A percentile compares a stretch with the other conserved stretches of the same genome.
These are phyloP conservation scores for Brotula barbata DNA, from an alignment of 2,797 vertebrate species.

Conservation along the genomic window DNA sequence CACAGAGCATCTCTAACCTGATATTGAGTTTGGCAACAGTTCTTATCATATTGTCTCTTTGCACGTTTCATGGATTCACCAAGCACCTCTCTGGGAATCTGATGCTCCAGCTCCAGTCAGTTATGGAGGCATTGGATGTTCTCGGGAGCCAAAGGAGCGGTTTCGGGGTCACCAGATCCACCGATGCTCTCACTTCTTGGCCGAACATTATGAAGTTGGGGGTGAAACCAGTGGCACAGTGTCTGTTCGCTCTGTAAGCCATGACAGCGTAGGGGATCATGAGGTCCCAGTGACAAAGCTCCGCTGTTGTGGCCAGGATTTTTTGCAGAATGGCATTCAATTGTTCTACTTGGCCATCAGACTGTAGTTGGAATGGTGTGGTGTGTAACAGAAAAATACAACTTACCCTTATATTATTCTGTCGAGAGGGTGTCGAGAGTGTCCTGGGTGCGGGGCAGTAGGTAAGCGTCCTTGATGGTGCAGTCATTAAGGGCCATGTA, in stretches of 20 bases:
- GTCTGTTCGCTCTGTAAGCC: conserved; percentile 29
- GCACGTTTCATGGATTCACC: background rate
- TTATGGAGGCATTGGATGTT: background rate
- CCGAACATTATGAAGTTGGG: conserved; percentile 37
- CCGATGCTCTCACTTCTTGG: conserved; percentile 16
- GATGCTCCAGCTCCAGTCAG: too few species aligned
- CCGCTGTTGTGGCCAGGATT: too few species aligned
- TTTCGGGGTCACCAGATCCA: conserved; percentile 22
- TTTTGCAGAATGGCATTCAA: too few species aligned
- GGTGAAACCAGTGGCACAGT: conserved; percentile 21
- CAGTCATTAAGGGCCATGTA: conserved; percentile 17
- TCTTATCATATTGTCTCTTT: background rate
- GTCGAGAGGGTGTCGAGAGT: conserved; percentile 36
- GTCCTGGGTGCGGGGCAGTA: conserved; percentile 30
- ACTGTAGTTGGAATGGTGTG: background rate
- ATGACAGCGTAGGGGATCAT: conserved; percentile 44
- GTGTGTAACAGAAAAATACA: too few species aligned
- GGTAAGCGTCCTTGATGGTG: conserved; percentile 25
- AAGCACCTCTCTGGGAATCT: too few species aligned
- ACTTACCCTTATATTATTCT: too few species aligned
- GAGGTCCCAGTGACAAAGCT: conserved; percentile 35
- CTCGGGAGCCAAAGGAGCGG: background rate
- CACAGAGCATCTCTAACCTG: background rate
- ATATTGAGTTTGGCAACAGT: background rate
- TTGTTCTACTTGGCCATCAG: too few species aligned